Evolutionary conservation across 2,888 invertebrate genomes (phyloP).

Genomic region (Nineta flava): DNA sequence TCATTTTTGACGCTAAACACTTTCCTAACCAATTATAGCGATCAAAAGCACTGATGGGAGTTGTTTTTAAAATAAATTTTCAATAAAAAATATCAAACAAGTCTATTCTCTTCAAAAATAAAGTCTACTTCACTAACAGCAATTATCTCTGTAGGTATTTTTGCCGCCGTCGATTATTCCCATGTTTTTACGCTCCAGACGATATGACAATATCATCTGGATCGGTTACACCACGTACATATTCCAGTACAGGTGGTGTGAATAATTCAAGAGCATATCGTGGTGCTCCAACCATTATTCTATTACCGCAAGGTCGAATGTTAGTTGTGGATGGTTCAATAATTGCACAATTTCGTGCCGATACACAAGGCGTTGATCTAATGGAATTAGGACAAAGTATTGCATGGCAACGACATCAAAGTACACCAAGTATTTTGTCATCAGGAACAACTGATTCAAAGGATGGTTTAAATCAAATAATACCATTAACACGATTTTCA

Average conservation of each 20-base stretch:
- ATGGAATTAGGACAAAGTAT: conserved; percentile 5
- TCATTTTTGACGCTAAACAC: too few relatives aligned
- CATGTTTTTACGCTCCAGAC: conserved; percentile 3
- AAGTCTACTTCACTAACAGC: too few relatives aligned
- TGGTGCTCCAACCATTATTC: conserved; percentile 36
- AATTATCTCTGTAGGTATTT: neutral
- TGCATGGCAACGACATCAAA: conserved; percentile 16
- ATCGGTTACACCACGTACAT: neutral
- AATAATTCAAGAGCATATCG: conserved; percentile 17
- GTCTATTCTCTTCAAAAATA: too few relatives aligned
- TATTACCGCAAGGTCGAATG: conserved; percentile 37
- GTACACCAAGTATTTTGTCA: conserved; percentile 6
- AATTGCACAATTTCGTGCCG: conserved; percentile 31
- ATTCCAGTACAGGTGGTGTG: conserved; percentile 6
- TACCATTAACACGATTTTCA: conserved; percentile 27
- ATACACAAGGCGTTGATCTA: conserved; percentile 5
- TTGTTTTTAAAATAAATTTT: too few relatives aligned
- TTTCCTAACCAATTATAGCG: too few relatives aligned
- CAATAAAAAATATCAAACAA: too few relatives aligned
- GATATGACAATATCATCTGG: conserved; percentile 2
- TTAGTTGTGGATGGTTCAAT: conserved; percentile 37
- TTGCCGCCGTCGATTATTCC: conserved; percentile 15
- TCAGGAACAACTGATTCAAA: conserved; percentile 2
- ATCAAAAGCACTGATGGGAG: too few relatives aligned
- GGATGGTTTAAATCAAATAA: conserved; percentile 3